A percentile compares a stretch with the other conserved stretches of the same genome.
Evolutionary conservation across 2,888 invertebrate species (phyloP).

Genomic region (Mesorhabditis sp.): DNA sequence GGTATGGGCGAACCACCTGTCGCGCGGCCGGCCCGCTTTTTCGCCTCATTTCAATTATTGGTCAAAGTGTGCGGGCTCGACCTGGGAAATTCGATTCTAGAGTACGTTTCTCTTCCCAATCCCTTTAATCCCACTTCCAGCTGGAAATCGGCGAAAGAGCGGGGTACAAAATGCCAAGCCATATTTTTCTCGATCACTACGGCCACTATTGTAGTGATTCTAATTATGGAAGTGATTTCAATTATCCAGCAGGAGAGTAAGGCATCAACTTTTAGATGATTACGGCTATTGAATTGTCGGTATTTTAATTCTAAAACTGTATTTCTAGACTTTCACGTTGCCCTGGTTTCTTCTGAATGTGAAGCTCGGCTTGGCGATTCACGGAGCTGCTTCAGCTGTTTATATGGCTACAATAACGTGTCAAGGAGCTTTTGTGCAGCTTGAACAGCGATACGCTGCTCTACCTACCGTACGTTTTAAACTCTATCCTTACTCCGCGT

Average conservation of each 20-base stretch:
- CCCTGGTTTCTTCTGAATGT: neutral
- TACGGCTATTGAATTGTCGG: neutral
- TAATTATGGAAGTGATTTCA: neutral
- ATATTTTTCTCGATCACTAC: constrained; percentile 1
- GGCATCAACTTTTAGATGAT: neutral
- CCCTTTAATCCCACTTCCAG: neutral
- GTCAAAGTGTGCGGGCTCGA: neutral
- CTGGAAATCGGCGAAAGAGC: neutral
- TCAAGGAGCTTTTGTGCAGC: neutral
- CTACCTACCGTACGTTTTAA: neutral
- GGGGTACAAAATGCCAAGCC: neutral
- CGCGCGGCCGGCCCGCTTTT: neutral
- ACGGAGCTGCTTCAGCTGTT: neutral
- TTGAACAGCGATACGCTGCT: constrained; percentile 6
- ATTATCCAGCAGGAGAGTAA: neutral
- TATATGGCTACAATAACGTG: neutral
- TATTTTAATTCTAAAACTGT: neutral
- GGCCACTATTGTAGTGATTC: neutral
- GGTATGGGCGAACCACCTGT: neutral
- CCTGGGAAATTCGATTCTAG: neutral
- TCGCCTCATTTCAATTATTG: neutral
- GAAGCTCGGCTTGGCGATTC: neutral
- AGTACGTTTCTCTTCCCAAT: neutral
- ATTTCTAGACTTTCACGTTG: neutral
- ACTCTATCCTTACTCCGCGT: no score